phyloP scores from a whole-genome alignment of 2,113 vertebrate genomes.

The Ondatra zibethicus region DNA sequence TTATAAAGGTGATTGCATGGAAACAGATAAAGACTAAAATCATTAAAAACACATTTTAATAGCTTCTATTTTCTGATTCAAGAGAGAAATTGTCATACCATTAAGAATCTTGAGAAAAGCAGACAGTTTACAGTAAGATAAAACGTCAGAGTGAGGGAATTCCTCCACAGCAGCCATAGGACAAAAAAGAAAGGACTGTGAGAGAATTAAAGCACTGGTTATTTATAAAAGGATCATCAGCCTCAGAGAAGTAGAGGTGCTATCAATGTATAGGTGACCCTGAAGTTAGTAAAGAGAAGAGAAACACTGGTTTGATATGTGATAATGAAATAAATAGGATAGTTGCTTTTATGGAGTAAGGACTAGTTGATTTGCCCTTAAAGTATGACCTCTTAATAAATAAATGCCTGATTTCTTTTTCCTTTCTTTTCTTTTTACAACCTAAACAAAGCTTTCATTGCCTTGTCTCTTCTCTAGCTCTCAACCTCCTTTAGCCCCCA shows the following conservation, averaged over 20 bases:
- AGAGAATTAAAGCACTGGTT: neutral
- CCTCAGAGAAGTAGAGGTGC: too few relatives aligned
- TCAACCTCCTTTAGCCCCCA: too few relatives aligned
- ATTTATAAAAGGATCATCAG: neutral
- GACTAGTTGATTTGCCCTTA: neutral
- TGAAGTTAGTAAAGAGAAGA: neutral
- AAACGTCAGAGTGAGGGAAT: neutral
- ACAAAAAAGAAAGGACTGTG: neutral
- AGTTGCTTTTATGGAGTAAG: neutral
- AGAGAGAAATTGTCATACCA: neutral
- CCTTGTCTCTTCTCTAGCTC: too few relatives aligned
- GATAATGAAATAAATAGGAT: neutral
- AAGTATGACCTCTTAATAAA: neutral
- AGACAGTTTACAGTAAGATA: neutral
- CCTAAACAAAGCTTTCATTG: too few relatives aligned
- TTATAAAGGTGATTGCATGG: neutral
- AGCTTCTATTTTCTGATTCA: neutral
- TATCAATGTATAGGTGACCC: neutral
- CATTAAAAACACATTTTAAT: neutral
- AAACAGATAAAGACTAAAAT: neutral
- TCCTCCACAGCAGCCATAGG: neutral
- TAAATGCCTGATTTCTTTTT: too few relatives aligned
- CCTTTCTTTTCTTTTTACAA: too few relatives aligned
- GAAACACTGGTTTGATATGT: neutral
- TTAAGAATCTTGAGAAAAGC: accelerated